These are phyloP conservation scores for Meteorus colon DNA, from an alignment of 2,888 invertebrate species.

Conservation along the genomic window DNA sequence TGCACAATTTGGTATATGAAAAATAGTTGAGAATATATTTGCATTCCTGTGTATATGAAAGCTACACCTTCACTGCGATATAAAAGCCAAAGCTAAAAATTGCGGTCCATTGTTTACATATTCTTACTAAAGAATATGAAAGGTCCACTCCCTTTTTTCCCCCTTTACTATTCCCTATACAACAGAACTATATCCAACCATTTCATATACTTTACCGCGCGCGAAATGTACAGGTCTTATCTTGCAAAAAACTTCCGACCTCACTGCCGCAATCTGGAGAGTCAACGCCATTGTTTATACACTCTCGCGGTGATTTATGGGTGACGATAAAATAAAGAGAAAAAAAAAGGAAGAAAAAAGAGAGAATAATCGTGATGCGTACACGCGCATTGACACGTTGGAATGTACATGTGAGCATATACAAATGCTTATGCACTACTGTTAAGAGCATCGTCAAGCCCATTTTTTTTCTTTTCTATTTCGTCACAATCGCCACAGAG, in stretches of 20 bases:
- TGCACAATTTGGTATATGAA: constrained; percentile 14
- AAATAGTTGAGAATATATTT: background rate
- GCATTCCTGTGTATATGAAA: background rate
- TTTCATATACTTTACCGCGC: background rate
- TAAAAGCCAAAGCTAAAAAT: constrained; percentile 11
- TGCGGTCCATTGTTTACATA: constrained; percentile 1
- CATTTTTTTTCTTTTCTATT: constrained; percentile 26
- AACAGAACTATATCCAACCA: background rate
- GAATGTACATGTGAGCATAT: constrained; percentile 11
- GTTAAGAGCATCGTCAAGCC: constrained; percentile 17
- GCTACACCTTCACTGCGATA: background rate
- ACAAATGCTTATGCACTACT: constrained; percentile 11
- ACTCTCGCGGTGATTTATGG: constrained; percentile 30
- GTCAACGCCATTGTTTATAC: constrained; percentile 35
- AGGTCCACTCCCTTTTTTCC: background rate
- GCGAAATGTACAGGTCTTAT: constrained; percentile 21
- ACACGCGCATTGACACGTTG: constrained; percentile 14
- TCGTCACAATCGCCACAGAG: constrained; percentile 24
- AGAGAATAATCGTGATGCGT: constrained; percentile 18
- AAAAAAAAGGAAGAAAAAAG: background rate
- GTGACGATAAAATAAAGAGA: constrained; percentile 37
- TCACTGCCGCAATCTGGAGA: constrained; percentile 12
- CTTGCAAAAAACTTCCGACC: constrained; percentile 35
- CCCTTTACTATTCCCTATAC: background rate
- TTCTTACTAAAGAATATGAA: background rate